Evolutionary conservation across 1,140 invertebrate genomes (phyloP), one percentile per base, ranked within the genome.

Genomic region (Batillaria attramentaria): DNA sequence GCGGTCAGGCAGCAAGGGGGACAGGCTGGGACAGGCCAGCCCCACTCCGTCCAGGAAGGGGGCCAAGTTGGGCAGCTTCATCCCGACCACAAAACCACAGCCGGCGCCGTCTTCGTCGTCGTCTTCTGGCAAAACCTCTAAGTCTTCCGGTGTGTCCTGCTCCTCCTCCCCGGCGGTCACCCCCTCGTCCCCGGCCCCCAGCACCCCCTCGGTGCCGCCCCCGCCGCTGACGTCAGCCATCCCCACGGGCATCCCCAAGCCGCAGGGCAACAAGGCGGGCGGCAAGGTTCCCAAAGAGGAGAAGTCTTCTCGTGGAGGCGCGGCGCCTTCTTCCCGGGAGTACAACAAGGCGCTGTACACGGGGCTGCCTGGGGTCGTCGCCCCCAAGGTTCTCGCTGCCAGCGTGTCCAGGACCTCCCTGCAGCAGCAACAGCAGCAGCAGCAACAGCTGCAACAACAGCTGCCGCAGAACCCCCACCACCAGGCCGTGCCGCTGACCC

Each of bases 41-140:
- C 82, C 82, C 31, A 80, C 82, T 16, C 57, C 66, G 46, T 83
- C 84, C 42, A 85, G 82, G 46, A 88, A 85, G 42, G 78, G 81
- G 57, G 83, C 87, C 57, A 89, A 89, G 81, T 82, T 87, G 31
- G 86, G 85, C 31, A 88, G 84, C 70, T 82, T 88, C 66, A 88
- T 88, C 70, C 86, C 78, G 13, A 83, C 81, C 62, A 78, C 82
- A 41, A 86, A 86, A 81, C 83, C 84, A 31, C 81, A 82, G 33
- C 73, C 79, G 8, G 65, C 81, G 20, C 62, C 80, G 1, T 81
- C 80, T 6, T 74, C 78, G 20, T 80, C 79, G n/a, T 79, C 78
- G 28, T 72, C 72, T 31, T 76, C 77, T 76, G 78, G 72, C 54
- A 77, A 77, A 37, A 73, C 60, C 39, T 57, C 77, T 24, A 24